Evolutionary conservation across 2,797 vertebrate species (phyloP), one percentile per base, ranked within the genome.

Genomic region (Sebastes iracundus): DNA sequence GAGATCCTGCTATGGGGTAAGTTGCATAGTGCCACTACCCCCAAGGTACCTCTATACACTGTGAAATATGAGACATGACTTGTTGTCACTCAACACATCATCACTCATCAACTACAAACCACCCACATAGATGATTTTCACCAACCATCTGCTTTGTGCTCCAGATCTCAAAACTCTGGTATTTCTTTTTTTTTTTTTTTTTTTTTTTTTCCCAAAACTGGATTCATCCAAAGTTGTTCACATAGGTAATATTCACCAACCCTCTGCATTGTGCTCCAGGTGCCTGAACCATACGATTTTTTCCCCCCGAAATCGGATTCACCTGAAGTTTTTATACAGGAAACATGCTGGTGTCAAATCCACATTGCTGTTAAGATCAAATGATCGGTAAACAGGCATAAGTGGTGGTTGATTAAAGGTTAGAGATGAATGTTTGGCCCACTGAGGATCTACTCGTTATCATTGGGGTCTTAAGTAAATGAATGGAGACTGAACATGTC

Each of bases 1-100:
- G 96, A 88, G 92, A 94, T 85, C 93, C 94, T 90, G 94, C 95
- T 96, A 94, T 96, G 95, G 96, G 96, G 96, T 97, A 96, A 97
- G 96, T 97, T 90, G 89, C 92, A 91, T 85, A 93, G 84, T 92
- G 93, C 94, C 91, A 92, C 93, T 93, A 80, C 93, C 94, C 91
- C 88, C 46, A 93, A 96, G 95, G 96, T 96, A 96, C 88, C 84
- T 42, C 68, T 75, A 33, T 84, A 80, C 73, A 84, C 86, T 81
- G 49, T 80, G 67, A 81, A 75, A 84, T 75, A 77, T 73, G 35
- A 84, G 49, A 72, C 71, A 59, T 77, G 25, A 80, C 68, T 65
- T 88, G 30, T 81, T 75, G 60, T 66, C 64, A 35, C 63, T 70
- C 52, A 62, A 27, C 69, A 79, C 84, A 62, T 80, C 56, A 65